Evolutionary conservation across 2,797 vertebrate species (phyloP).

Genomic region (Taenioides sp.): DNA sequence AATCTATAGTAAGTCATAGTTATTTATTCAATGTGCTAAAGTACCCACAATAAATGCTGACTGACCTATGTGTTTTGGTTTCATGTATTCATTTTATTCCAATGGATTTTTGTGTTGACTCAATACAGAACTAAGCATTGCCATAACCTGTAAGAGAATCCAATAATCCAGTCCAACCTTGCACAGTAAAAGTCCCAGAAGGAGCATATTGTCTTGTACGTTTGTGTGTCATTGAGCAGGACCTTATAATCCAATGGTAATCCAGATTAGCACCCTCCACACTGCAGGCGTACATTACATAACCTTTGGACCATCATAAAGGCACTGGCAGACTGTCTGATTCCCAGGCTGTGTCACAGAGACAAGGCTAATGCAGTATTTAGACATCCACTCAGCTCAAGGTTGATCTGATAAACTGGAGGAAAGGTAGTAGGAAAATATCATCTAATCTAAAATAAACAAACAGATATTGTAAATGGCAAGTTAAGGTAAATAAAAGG

Average conservation of each 20-base stretch:
- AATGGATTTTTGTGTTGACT: too few relatives aligned
- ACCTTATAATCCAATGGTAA: conserved; percentile 65
- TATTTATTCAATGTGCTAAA: too few relatives aligned
- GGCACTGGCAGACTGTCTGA: conserved; percentile 8
- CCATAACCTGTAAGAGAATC: neutral
- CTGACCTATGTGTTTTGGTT: too few relatives aligned
- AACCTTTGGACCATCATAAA: conserved; percentile 43
- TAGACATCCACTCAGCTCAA: neutral
- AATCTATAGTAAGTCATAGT: too few relatives aligned
- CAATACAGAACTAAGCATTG: neutral
- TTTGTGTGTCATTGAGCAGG: conserved; percentile 35
- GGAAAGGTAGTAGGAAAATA: neutral
- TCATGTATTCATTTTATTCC: too few relatives aligned
- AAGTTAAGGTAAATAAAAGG: neutral
- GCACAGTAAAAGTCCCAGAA: conserved; percentile 21
- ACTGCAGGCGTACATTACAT: conserved; percentile 51
- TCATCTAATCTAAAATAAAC: neutral
- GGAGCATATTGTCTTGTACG: conserved; percentile 20
- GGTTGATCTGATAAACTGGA: conserved; percentile 1
- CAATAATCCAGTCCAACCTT: conserved; percentile 17
- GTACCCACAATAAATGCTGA: too few relatives aligned
- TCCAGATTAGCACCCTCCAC: conserved; percentile 65
- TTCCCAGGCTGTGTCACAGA: neutral
- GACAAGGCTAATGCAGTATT: neutral
- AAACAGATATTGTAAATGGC: neutral